Percentiles rank a stretch among this genome's conserved stretches.
Evolutionary conservation across 2,113 vertebrate species (phyloP).

Genomic region (Ceyx melanurus): DNA sequence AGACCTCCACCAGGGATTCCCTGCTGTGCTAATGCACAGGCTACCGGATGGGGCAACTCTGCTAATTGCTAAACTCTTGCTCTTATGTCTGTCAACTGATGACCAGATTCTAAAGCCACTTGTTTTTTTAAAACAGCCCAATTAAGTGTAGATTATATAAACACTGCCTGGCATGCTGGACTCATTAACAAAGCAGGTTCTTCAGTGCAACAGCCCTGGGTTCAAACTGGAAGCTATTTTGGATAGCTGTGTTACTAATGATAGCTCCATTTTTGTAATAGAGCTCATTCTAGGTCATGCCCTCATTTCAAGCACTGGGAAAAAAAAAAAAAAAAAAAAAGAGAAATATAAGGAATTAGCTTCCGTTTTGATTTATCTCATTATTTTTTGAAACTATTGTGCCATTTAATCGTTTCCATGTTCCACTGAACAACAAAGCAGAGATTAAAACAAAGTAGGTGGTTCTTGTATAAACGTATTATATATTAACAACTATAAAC

Average conservation of each 20-base stretch:
- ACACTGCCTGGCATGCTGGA: conserved; percentile 47
- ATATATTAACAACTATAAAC: background rate
- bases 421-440: background rate
- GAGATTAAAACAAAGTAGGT: background rate
- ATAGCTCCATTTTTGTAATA: conserved; percentile 62
- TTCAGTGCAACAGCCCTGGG: conserved; percentile 50
- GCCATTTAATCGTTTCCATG: conserved; percentile 67
- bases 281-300: conserved; percentile 59
- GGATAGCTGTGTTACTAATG: conserved; percentile 58
- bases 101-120: conserved; percentile 23
- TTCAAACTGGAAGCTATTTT: conserved; percentile 70
- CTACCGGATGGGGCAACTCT: conserved; percentile 19
- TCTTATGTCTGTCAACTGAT: conserved; percentile 21
- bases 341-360: conserved; percentile 27
- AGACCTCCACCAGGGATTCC: conserved; percentile 9
- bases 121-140: conserved; percentile 41
- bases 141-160: conserved; percentile 72
- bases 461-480: background rate
- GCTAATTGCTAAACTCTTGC: conserved; percentile 39
- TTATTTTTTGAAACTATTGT: conserved; percentile 8
- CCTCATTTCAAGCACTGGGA: conserved; percentile 26
- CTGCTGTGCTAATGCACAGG: conserved; percentile 36
- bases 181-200: conserved; percentile 71
- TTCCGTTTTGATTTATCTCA: conserved; percentile 32
- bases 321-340: background rate